Evolutionary conservation across 1,140 invertebrate genomes (phyloP).

Genomic region (Lethrus apterus): DNA sequence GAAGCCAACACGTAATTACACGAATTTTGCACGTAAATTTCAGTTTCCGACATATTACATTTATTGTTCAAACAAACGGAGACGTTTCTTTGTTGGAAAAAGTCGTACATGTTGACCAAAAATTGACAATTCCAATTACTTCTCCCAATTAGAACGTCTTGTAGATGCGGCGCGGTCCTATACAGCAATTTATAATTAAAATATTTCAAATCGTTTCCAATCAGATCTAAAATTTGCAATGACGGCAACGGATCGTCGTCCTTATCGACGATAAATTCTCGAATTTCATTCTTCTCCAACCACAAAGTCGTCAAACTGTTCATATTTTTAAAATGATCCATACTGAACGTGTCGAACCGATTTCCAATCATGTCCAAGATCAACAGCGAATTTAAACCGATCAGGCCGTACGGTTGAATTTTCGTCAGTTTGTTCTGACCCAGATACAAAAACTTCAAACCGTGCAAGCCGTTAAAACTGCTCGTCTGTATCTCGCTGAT

Average conservation of each 20-base stretch:
- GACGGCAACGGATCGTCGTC: conserved; percentile 23
- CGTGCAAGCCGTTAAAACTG: conserved; percentile 34
- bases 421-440: conserved; percentile 28
- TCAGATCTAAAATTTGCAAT: conserved; percentile 28
- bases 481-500: conserved; percentile 34
- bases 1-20: conserved; percentile 25
- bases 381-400: conserved; percentile 31
- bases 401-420: conserved; percentile 33
- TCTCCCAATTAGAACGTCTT: conserved; percentile 28
- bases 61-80: conserved; percentile 24
- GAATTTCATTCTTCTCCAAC: conserved; percentile 31
- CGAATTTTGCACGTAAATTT: conserved; percentile 20
- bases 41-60: conserved; percentile 26
- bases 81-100: conserved; percentile 24
- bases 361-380: conserved; percentile 32
- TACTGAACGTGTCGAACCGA: conserved; percentile 25
- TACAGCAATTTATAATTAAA: conserved; percentile 30
- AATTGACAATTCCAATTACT: conserved; percentile 32
- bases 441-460: conserved; percentile 30
- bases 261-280: conserved; percentile 25
- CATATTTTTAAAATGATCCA: conserved; percentile 28
- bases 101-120: conserved; percentile 30
- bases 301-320: conserved; percentile 30
- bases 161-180: conserved; percentile 31
- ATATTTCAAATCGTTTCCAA: conserved; percentile 27